Percentiles rank a stretch among this genome's conserved stretches.
These are phyloP conservation scores for Drosophila paranaensis DNA, from an alignment of 2,888 invertebrate genomes.

Conservation along the genomic window DNA sequence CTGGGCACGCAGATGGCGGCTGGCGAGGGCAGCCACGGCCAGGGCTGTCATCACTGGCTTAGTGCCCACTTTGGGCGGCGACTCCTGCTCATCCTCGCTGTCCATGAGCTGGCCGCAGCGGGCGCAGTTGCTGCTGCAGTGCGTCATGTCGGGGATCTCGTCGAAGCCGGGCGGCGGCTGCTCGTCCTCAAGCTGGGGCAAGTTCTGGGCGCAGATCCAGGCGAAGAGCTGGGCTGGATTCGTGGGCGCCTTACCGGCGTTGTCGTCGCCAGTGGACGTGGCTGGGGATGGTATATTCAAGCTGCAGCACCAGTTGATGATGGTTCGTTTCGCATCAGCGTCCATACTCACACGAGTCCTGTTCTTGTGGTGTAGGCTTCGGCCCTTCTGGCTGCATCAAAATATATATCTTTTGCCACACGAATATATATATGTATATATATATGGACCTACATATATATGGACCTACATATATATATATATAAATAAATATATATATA, in stretches of 20 bases:
- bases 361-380: neutral
- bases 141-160: slow-evolving; percentile 14
- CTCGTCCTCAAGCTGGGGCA: slow-evolving; percentile 43
- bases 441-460: too few relatives aligned
- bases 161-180: slow-evolving; percentile 38
- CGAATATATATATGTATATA: neutral
- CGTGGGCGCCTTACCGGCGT: neutral
- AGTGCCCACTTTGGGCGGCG: slow-evolving; percentile 8
- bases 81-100: slow-evolving; percentile 10
- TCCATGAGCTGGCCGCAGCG: slow-evolving; percentile 7
- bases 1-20: neutral
- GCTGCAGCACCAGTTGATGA: neutral
- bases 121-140: neutral
- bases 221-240: slow-evolving; percentile 23
- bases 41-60: slow-evolving; percentile 1
- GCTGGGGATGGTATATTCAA: neutral
- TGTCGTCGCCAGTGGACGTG: neutral
- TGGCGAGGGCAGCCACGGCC: too few relatives aligned
- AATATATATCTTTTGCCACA: neutral
- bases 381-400: slow-evolving; percentile 3
- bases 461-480: too few relatives aligned
- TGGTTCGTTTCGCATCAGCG: neutral
- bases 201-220: slow-evolving; percentile 12
- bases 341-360: neutral
- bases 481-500: neutral